These are phyloP conservation scores for Anarhynchus alexandrinus DNA, from an alignment of 2,113 vertebrate genomes.

Conservation along the genomic window DNA sequence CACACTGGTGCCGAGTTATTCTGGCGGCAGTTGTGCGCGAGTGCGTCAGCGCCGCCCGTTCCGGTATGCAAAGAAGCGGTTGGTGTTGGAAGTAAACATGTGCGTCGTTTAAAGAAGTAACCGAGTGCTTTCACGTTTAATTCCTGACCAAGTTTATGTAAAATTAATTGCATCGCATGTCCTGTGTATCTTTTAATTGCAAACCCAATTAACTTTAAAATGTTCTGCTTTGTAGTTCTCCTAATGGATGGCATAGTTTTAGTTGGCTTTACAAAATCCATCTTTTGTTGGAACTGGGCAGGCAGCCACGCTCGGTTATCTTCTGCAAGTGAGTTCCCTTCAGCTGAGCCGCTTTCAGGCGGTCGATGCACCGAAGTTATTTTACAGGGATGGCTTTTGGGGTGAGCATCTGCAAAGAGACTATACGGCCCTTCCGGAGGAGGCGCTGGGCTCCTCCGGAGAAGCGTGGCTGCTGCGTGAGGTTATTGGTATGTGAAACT, in stretches of 20 bases:
- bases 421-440: not conserved
- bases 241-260: slow-evolving; percentile 41
- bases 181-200: slow-evolving; percentile 49
- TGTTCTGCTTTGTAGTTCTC: slow-evolving; percentile 51
- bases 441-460: not conserved
- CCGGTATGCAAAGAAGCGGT: not conserved
- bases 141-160: slow-evolving; percentile 9
- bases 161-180: slow-evolving; percentile 54
- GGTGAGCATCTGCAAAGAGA: not conserved
- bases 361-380: not conserved
- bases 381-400: not conserved
- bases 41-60: not conserved
- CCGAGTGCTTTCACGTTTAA: not conserved
- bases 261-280: slow-evolving; percentile 35
- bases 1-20: not conserved
- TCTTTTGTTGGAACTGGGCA: slow-evolving; percentile 41
- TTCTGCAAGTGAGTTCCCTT: not conserved
- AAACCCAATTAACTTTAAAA: slow-evolving; percentile 62
- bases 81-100: not conserved
- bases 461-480: accelerated
- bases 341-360: not conserved
- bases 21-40: not conserved
- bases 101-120: not conserved
- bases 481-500: not conserved
- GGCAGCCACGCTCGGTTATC: slow-evolving; percentile 22